Conservation (phyloP, 92 coral and sea anemone genomes). For the Pocillopora grandis region DNA sequence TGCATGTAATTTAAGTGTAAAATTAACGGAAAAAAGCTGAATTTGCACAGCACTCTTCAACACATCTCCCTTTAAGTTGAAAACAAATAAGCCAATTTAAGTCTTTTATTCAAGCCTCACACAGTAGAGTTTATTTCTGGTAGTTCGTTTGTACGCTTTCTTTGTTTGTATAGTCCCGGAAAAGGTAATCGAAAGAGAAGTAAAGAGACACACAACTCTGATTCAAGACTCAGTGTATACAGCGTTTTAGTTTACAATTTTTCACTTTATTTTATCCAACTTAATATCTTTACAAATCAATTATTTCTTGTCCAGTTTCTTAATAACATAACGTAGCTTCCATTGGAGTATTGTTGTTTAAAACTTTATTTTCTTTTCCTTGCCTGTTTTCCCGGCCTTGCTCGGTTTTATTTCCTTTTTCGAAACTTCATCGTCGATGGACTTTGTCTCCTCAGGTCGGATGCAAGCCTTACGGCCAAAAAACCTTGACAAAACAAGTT, state of each 20-base stretch:
- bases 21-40: too few species aligned
- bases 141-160: too few species aligned
- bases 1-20: too few species aligned
- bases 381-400: slow-evolving; percentile 6
- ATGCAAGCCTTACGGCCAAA: slow-evolving; percentile 58
- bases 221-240: too few species aligned
- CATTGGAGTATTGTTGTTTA: background rate
- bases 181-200: too few species aligned
- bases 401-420: slow-evolving; percentile 12
- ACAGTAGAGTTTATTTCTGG: too few species aligned
- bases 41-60: too few species aligned
- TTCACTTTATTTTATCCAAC: background rate
- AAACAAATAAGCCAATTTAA: too few species aligned
- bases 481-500: slow-evolving; percentile 18
- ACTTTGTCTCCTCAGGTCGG: slow-evolving; percentile 27
- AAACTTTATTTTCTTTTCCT: slow-evolving; percentile 22
- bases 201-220: too few species aligned
- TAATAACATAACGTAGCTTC: background rate
- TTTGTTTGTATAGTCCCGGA: too few species aligned
- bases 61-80: too few species aligned
- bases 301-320: background rate
- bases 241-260: background rate
- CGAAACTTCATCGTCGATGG: background rate
- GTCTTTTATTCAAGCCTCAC: too few species aligned
- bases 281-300: background rate